Percentiles rank a stretch among this genome's conserved stretches.
Evolutionary conservation across 2,888 invertebrate genomes (phyloP).

Genomic region (Icerya purchasi): DNA sequence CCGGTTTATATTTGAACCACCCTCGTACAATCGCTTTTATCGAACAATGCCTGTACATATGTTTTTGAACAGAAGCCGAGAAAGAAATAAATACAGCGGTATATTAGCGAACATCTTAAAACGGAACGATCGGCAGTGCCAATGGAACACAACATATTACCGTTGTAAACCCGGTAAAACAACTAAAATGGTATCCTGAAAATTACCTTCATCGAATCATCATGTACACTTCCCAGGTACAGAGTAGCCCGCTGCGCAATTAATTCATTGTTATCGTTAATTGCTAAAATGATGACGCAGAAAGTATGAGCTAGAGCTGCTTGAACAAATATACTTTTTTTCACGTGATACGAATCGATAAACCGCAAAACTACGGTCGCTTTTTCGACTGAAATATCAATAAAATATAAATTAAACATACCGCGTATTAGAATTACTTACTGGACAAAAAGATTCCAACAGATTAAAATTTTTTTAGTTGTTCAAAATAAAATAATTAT

Average conservation of each 20-base stretch:
- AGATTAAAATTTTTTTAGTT: neutral
- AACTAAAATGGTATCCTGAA: too few species aligned
- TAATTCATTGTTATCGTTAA: conserved; percentile 86
- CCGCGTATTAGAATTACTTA: neutral
- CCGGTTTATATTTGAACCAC: too few species aligned
- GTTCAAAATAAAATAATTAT: too few species aligned
- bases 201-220: conserved; percentile 56
- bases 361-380: conserved; percentile 81
- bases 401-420: neutral
- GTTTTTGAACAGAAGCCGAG: too few species aligned
- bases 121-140: too few species aligned
- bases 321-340: conserved; percentile 63
- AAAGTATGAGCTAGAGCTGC: conserved; percentile 89
- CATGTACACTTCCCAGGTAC: conserved; percentile 82
- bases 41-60: too few species aligned
- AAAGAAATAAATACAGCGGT: too few species aligned
- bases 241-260: conserved; percentile 85
- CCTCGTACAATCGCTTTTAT: too few species aligned
- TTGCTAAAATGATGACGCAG: conserved; percentile 83
- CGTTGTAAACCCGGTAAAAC: too few species aligned
- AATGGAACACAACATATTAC: too few species aligned
- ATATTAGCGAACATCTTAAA: too few species aligned
- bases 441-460: neutral
- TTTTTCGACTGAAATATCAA: conserved; percentile 46
- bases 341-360: conserved; percentile 72